Evolutionary conservation across 2,113 vertebrate genomes (phyloP), one percentile per base, ranked within the genome.

Genomic region (Mus pahari): DNA sequence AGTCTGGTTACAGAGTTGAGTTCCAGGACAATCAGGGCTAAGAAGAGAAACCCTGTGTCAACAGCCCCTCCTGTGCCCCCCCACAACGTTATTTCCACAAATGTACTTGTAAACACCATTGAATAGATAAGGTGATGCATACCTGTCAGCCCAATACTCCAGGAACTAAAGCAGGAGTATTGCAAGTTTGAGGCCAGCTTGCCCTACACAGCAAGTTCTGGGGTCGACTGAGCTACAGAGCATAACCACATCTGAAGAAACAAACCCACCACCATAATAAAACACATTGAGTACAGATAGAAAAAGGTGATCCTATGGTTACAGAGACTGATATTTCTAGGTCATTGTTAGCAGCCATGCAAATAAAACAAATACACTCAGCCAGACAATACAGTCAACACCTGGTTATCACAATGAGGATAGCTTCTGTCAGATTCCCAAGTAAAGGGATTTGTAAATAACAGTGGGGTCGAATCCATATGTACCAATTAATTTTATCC

Each of bases 351-450:
- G 64, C 11, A 89, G 11, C 19, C 22, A 90, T 74, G 6, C 33
- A 93, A 78, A 91, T 24, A 93, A 89, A 93, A 75, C 62, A 94
- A 42, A 73, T 10, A 86, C 28, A 90, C n/a, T 92, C 94, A 58
- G 83, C 45, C 17, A 66, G 8, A 91, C 89, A 39, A 90, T 19
- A 89, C 0, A 79, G 66, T 94, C 36, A 91, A 86, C 5, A 83
- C n/a, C 39, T 62, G 19, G 26, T 24, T 24, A 55, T 90, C 79
- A 17, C 7, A 91, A 91, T 45, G 55, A 94, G 60, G 62, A 58
- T 1, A 83, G 24, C 9, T 53, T 24, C 45, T 87, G 66, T 70
- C 24, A 75, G 50, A 84, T 45, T 22, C 19, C 68, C 79, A 94
- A 75, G 50, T 90, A 93, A 70, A 53, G 9, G 86, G 79, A 96